Base-by-base conservation (phyloP, 1,140 invertebrate genomes). In the Drosophila pectinifera region DNA sequence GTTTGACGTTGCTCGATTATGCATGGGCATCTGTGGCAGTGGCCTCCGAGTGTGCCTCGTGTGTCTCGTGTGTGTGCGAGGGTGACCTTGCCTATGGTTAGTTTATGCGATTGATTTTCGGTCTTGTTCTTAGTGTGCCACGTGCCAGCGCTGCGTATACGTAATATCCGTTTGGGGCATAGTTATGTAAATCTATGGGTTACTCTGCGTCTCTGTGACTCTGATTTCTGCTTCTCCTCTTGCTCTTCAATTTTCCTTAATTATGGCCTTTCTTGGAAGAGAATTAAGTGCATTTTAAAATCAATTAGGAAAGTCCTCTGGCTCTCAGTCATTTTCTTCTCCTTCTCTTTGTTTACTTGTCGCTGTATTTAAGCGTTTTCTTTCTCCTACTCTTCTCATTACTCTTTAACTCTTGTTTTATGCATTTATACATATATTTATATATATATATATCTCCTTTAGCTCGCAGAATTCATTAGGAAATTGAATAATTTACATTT, bases 61-160 rank as follows among this genome's bases (percentile, higher is more conserved):
- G 28, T 3, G 31, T 31, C 14, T 53, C 7, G 18, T 61, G 63
- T 42, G 13, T 34, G 10, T 34, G 11, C 61, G 24, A 65, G 43
- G 64, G 43, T 42, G 67, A 46, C 59, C 79, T 77, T 77, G 42
- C 38, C 51, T 42, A 26, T 48, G 58, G 62, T 59, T 68, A 78
- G 43, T 65, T 64, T 64, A 73, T 83, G 73, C 80, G 61, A 82
- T 82, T 82, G 78, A 83, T 82, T 78, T 82, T 68, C 24, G 43
- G 64, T 53, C 53, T 53, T 57, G 56, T 58, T 69, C 58, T 70
- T 65, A 24, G 22, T 57, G 28, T 56, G 78, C 49, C 79, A 80
- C 70, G 70, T 80, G 78, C 57, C 67, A 48, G 46, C 28, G 20
- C 39, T 28, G 64, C 67, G 67, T 69, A 70, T 70, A 70, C 67